Conservation (phyloP, 2,797 vertebrate genomes). For the Lepilemur ruficaudatus region DNA sequence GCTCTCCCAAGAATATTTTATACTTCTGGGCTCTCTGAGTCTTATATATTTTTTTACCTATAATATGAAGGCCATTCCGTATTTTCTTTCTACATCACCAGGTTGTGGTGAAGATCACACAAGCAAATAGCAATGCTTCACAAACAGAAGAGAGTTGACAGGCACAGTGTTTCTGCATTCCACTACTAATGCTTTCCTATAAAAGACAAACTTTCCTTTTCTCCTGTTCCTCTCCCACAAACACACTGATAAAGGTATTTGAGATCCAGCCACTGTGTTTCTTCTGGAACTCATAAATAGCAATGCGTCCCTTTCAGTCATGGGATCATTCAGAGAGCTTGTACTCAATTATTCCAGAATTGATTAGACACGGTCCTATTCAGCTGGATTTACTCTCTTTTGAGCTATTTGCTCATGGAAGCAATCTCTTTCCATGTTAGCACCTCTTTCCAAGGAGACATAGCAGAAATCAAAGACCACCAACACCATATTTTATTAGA, state of each 20-base stretch:
- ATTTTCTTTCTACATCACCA: not conserved
- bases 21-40: not conserved
- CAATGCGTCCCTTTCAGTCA: not conserved
- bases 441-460: not conserved
- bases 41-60: not conserved
- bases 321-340: not conserved
- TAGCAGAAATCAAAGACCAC: slow-evolving; percentile 14
- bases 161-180: not conserved
- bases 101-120: not conserved
- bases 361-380: not conserved
- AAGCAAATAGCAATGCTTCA: not conserved
- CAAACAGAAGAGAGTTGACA: slow-evolving; percentile 10
- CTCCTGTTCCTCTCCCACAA: not conserved
- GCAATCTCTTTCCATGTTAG: slow-evolving; percentile 6
- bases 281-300: not conserved
- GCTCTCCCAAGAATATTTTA: not conserved
- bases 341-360: not conserved
- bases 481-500: slow-evolving; percentile 12
- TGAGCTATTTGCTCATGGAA: not conserved
- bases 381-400: not conserved
- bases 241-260: not conserved
- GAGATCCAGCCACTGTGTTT: not conserved
- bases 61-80: not conserved
- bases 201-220: not conserved
- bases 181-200: not conserved